Conservation (phyloP, 2,888 invertebrate species). For the Thecocarcelia acutangulata region DNA sequence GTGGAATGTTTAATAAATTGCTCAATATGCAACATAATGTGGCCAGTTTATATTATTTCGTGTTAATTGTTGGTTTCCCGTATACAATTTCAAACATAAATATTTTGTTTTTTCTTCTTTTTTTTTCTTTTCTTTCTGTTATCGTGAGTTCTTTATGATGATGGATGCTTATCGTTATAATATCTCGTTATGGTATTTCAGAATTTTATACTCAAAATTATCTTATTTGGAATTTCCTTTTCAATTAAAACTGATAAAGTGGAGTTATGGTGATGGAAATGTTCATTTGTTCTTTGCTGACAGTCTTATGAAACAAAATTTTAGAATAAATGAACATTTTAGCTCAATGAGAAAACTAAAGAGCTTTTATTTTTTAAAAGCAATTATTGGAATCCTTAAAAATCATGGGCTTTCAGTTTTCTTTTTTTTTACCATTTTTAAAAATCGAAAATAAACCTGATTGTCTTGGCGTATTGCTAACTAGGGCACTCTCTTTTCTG, state of each 20-base stretch:
- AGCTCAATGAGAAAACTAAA: too few species aligned
- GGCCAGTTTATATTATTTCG: constrained; percentile 23
- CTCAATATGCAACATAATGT: constrained; percentile 47
- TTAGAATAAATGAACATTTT: too few species aligned
- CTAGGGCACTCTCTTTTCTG: too few species aligned
- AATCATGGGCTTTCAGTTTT: too few species aligned
- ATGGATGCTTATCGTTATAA: constrained; percentile 25
- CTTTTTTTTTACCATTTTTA: too few species aligned
- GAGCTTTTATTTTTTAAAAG: too few species aligned
- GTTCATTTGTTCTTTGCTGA: too few species aligned
- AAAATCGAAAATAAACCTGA: too few species aligned
- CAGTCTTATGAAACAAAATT: too few species aligned
- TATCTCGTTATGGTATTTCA: constrained; percentile 19
- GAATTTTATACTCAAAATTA: neutral
- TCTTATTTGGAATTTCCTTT: constrained; percentile 50
- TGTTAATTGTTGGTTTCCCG: constrained; percentile 66
- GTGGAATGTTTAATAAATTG: constrained; percentile 53
- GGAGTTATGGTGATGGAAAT: neutral
- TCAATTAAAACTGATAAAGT: neutral
- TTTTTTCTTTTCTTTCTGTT: neutral
- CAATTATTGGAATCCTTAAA: too few species aligned
- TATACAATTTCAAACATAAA: constrained; percentile 53
- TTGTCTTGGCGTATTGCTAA: too few species aligned
- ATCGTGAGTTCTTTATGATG: constrained; percentile 21
- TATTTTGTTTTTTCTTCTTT: too few species aligned